Base-by-base conservation (phyloP, 2,113 vertebrate genomes). In the Colistium nudipinnis region DNA sequence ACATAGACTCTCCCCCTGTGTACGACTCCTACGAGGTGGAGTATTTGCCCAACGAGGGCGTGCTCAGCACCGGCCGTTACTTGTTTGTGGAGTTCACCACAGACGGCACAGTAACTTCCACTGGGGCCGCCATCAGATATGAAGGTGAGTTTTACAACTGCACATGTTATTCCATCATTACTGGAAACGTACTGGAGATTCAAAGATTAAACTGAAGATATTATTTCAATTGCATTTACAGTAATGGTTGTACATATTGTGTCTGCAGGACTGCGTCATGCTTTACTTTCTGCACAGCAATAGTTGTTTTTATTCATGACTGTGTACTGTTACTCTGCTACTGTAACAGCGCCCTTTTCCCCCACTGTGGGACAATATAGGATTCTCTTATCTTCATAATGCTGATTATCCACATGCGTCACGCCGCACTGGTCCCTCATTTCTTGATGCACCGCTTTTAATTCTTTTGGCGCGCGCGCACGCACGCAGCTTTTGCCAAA, bases 1-100 rank as follows among this genome's bases (percentile, higher is more conserved):
- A 94, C 3, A 94, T 97, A 45, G 97, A 98, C 76, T 94, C 98
- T 0, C 92, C 96, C 0, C 94, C 95, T 0, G 90, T 98, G 69
- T 99, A 99, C 0, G 98, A 99, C 82, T 99, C 97, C 13, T 99
- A 97, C 0, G 96, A 98, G 85, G 96, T 98, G 45, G 98, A 99
- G 62, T 99, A 99, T 82, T 89, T 99, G 81, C 98, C 98, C 81
- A 96, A 96, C 0, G 98, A 99, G 84, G 98, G 98, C 4, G 91
- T 99, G 38, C 90, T 96, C 85, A 98, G 98, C 66, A 94, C 94
- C 0, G 89, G 90, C 6, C 92, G 92, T 1, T 85, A 97, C 87
- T 92, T 99, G 85, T 99, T 98, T 6, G 73, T 99, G 20, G 96
- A 99, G 85, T 94, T 99, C 84, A 97, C 94, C 82, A 99, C 97